Percentiles rank a stretch among this genome's conserved stretches.
phyloP scores from a whole-genome alignment of 2,888 invertebrate genomes.

The Fragum fragum region DNA sequence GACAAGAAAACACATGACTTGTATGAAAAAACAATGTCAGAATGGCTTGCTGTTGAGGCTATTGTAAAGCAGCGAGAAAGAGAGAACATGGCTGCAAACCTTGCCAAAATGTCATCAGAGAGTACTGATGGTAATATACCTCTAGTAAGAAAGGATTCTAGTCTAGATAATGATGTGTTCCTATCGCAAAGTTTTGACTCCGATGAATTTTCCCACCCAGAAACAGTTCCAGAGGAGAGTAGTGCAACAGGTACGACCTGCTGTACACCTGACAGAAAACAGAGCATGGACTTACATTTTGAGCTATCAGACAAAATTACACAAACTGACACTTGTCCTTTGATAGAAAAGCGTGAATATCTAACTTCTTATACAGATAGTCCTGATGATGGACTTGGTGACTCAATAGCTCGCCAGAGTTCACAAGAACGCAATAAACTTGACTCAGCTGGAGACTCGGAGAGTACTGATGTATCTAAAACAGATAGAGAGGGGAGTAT shows the following conservation, averaged over 20 bases:
- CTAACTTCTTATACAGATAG: conserved; percentile 77
- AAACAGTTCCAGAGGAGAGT: conserved; percentile 82
- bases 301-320: conserved; percentile 71
- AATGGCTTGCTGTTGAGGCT: conserved; percentile 98
- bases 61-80: conserved; percentile 90
- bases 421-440: conserved; percentile 78
- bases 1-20: conserved; percentile 89
- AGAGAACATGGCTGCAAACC: conserved; percentile 92
- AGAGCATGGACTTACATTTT: conserved; percentile 78
- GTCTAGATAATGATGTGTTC: conserved; percentile 88
- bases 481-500: conserved; percentile 74
- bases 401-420: conserved; percentile 81
- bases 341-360: conserved; percentile 69
- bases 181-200: conserved; percentile 85
- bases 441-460: conserved; percentile 80
- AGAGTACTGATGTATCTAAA: conserved; percentile 77
- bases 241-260: conserved; percentile 81
- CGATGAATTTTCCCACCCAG: conserved; percentile 83
- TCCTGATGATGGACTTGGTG: conserved; percentile 85
- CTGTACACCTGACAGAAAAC: conserved; percentile 80
- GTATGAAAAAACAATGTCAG: conserved; percentile 97
- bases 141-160: conserved; percentile 86
- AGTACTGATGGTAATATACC: conserved; percentile 85
- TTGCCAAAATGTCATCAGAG: conserved; percentile 94
- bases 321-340: conserved; percentile 68